A percentile compares a stretch with the other conserved stretches of the same genome.
Conservation (phyloP, 1,140 invertebrate genomes). For the Pararge aegeria region DNA sequence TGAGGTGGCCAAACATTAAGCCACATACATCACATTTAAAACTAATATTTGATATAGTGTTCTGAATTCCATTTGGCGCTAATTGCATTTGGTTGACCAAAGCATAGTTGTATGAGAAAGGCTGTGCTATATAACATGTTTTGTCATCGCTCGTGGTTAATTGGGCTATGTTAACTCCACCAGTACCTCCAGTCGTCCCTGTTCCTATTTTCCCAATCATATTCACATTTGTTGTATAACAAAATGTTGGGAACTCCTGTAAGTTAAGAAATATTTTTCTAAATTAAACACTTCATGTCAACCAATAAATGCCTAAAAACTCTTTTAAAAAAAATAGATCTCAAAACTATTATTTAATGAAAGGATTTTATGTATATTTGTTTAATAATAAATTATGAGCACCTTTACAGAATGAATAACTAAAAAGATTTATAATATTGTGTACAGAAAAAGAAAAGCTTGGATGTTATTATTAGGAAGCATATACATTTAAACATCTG, state of each 20-base stretch:
- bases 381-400: no score
- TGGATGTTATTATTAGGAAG: no score
- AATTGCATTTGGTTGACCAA: conserved; percentile 83
- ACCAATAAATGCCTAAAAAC: no score
- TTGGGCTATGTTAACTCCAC: conserved; percentile 84
- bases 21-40: conserved; percentile 93
- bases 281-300: not conserved
- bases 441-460: no score
- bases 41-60: conserved; percentile 88
- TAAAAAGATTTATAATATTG: no score
- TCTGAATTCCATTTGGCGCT: conserved; percentile 80
- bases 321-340: no score
- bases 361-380: no score
- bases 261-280: conserved; percentile 19
- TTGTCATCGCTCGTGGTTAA: conserved; percentile 82
- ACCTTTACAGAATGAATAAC: no score
- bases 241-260: conserved; percentile 84
- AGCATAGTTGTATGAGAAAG: conserved; percentile 86
- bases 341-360: no score
- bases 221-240: conserved; percentile 84
- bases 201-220: conserved; percentile 82
- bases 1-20: conserved; percentile 88
- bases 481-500: no score
- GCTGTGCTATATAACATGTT: conserved; percentile 86
- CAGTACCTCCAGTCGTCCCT: conserved; percentile 62